These are phyloP conservation scores for Leptopilina syphax DNA, from an alignment of 2,888 invertebrate species.

Conservation along the genomic window DNA sequence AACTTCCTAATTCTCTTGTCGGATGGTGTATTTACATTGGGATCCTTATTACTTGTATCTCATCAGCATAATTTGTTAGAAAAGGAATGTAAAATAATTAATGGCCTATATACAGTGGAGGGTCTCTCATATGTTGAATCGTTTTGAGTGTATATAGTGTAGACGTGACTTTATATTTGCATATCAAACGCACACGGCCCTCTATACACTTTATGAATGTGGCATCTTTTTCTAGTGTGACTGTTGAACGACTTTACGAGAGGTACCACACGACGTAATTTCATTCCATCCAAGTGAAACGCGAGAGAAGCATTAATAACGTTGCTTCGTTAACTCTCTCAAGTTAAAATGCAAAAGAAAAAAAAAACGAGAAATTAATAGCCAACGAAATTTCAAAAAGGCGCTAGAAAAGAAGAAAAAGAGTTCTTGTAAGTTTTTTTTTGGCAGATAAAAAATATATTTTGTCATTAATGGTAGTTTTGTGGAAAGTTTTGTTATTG, in stretches of 20 bases:
- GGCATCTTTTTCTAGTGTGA: slow-evolving; percentile 48
- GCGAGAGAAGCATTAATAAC: slow-evolving; percentile 47
- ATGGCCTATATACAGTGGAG: not conserved
- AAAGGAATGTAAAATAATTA: slow-evolving; percentile 39
- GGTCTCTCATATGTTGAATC: not conserved
- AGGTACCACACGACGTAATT: slow-evolving; percentile 56
- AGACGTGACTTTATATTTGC: slow-evolving; percentile 57
- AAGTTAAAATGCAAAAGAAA: slow-evolving; percentile 24
- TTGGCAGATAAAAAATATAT: too few species aligned
- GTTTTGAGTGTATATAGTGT: not conserved
- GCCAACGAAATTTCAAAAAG: not conserved
- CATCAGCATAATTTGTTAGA: slow-evolving; percentile 34
- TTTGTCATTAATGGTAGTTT: too few species aligned
- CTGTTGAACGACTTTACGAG: slow-evolving; percentile 53
- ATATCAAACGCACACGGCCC: slow-evolving; percentile 56
- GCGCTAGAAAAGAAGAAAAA: not conserved
- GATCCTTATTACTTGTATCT: slow-evolving; percentile 33
- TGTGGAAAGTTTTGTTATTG: too few species aligned
- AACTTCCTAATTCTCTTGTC: slow-evolving; percentile 19
- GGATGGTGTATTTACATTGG: not conserved
- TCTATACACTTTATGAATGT: slow-evolving; percentile 52
- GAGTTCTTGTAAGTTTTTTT: too few species aligned
- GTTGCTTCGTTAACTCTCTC: slow-evolving; percentile 49
- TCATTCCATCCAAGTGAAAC: slow-evolving; percentile 52
- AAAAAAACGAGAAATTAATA: not conserved